Evolutionary conservation across 2,797 vertebrate genomes (phyloP), one percentile per base, ranked within the genome.

Genomic region (Numenius phaeopus): DNA sequence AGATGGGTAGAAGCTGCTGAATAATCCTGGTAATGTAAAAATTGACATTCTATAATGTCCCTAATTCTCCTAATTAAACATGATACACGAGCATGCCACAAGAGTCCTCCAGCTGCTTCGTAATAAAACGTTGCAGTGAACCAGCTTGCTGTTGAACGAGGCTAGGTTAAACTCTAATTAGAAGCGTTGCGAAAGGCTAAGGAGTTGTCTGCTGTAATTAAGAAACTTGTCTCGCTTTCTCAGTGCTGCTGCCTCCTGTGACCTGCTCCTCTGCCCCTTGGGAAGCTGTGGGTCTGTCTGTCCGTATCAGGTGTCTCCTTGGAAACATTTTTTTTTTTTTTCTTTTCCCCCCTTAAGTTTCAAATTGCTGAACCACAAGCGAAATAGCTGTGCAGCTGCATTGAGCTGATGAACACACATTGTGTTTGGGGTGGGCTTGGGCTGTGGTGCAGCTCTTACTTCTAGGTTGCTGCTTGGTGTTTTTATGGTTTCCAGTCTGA

Each of bases 61-160:
- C 78, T 94, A 96, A 96, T 96, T 96, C 90, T 94, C 87, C 87
- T 92, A 94, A 96, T 95, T 95, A 94, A 92, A 95, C 64, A 87
- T 80, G 90, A 89, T 96, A 47, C 83, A 93, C 5, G 30, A 89
- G 75, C 34, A 40, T 2, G 4, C 89, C 82, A 49, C 88, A 80
- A 77, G 82, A 67, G 87, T 89, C 47, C 73, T 95, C 76, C 84
- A 94, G 78, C 85, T 96, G 87, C 91, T 84, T 55, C 0, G 0
- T 69, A 94, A 92, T 71, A 58, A 90, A 83, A 61, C 0, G 10
- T 73, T 71, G 81, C 71, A 57, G 80, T 10, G 66, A 80, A 47
- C 66, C 44, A 64, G 70, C 90, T 79, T 50, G 64, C 67, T 59
- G 75, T 40, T 40, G 89, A 73, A 55, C 29, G 59, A 57, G n/a